A percentile compares a stretch with the other conserved stretches of the same genome.
Evolutionary conservation across 2,888 invertebrate genomes (phyloP).

Genomic region (Thera obeliscata): DNA sequence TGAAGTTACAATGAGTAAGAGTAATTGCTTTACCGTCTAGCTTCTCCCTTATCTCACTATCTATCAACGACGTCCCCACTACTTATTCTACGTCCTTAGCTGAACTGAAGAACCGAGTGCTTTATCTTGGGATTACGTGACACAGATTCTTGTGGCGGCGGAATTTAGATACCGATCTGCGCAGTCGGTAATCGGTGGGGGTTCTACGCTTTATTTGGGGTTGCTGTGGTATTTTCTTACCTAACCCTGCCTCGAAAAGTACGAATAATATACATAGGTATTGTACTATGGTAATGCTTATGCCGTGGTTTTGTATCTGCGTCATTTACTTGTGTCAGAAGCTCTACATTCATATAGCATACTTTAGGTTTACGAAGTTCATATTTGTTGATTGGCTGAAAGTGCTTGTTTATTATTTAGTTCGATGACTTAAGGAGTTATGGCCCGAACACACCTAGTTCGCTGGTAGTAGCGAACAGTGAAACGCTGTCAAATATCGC

Average conservation of each 20-base stretch:
- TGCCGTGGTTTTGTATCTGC: too few relatives aligned
- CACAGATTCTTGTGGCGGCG: slow-evolving; percentile 60
- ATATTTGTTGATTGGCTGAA: too few relatives aligned
- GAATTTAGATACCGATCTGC: slow-evolving; percentile 70
- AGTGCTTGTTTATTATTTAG: too few relatives aligned
- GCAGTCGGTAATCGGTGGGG: slow-evolving; percentile 59
- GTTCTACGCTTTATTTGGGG: slow-evolving; percentile 49
- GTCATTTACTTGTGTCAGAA: too few relatives aligned
- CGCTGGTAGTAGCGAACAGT: too few relatives aligned
- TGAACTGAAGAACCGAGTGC: slow-evolving; percentile 54
- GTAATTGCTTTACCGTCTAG: slow-evolving; percentile 21
- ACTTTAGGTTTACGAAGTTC: too few relatives aligned
- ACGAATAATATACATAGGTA: background rate
- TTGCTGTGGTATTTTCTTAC: slow-evolving; percentile 1
- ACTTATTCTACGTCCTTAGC: slow-evolving; percentile 21
- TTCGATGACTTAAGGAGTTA: too few relatives aligned
- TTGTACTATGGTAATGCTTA: too few relatives aligned
- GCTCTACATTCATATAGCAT: too few relatives aligned
- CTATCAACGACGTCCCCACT: slow-evolving; percentile 18
- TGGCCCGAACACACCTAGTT: too few relatives aligned
- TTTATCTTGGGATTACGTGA: slow-evolving; percentile 73
- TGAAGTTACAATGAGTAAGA: slow-evolving; percentile 25
- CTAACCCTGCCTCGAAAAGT: background rate
- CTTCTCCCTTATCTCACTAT: slow-evolving; percentile 21
- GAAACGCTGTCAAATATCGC: too few relatives aligned